A percentile compares a stretch with the other conserved stretches of the same genome.
Conservation (phyloP, 2,113 vertebrate species). For the Ursus arctos region DNA sequence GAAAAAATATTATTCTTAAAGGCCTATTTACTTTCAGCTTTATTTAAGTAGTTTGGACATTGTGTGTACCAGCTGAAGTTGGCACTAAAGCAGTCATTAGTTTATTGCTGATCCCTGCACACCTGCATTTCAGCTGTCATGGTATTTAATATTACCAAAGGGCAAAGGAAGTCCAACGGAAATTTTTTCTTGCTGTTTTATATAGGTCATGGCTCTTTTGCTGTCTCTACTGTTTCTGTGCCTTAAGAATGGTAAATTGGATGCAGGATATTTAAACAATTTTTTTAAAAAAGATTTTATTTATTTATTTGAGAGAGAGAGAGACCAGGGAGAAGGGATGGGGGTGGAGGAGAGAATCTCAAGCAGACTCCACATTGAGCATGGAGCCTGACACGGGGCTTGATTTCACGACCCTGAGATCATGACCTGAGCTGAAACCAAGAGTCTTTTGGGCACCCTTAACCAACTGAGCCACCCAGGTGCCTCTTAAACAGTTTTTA, state of each 20-base stretch:
- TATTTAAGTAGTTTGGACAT: background rate
- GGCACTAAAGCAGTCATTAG: background rate
- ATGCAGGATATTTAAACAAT: background rate
- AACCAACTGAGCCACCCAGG: background rate
- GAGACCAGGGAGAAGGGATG: background rate
- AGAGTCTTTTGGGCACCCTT: background rate
- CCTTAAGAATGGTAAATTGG: background rate
- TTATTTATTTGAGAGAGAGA: background rate
- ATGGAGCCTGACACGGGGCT: background rate
- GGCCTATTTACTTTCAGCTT: background rate
- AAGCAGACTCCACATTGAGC: background rate
- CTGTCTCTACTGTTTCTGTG: background rate
- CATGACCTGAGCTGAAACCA: background rate
- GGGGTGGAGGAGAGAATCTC: background rate
- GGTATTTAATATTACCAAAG: background rate
- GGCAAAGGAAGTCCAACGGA: background rate
- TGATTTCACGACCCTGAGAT: background rate
- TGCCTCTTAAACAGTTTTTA: background rate
- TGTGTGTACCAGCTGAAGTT: background rate
- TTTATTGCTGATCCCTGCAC: background rate
- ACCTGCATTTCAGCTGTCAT: background rate
- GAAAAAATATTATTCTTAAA: background rate
- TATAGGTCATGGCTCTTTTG: background rate
- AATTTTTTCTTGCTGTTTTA: conserved; percentile 21
- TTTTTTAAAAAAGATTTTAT: background rate